phyloP scores from a whole-genome alignment of 2,888 invertebrate species.

The Gymnosoma rotundatum region DNA sequence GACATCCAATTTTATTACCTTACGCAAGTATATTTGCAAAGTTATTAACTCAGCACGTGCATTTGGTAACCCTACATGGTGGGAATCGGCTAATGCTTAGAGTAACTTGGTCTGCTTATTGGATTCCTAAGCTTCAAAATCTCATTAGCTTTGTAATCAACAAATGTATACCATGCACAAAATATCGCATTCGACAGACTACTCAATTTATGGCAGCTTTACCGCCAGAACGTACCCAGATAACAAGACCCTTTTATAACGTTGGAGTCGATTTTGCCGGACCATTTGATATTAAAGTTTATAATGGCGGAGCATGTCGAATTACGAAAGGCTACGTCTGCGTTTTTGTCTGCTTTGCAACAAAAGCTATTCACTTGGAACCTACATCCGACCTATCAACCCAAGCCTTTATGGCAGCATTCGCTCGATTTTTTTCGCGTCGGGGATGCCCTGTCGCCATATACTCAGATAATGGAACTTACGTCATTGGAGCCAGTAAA shows the following conservation, averaged over 20 bases:
- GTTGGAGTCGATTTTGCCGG: conserved; percentile 44
- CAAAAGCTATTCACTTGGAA: conserved; percentile 40
- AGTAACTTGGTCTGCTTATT: neutral
- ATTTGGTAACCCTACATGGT: conserved; percentile 15
- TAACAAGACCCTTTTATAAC: conserved; percentile 13
- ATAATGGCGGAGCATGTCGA: conserved; percentile 25
- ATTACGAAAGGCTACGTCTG: conserved; percentile 14
- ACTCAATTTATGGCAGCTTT: conserved; percentile 28
- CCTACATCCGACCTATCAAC: conserved; percentile 22
- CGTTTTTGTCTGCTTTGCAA: conserved; percentile 48
- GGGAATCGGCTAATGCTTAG: conserved; percentile 2
- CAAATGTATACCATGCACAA: conserved; percentile 28
- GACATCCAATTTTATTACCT: conserved; percentile 28
- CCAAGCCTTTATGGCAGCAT: conserved; percentile 61
- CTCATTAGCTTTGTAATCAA: neutral
- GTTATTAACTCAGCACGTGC: conserved; percentile 11
- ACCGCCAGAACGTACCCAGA: conserved; percentile 28
- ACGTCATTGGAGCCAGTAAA: conserved; percentile 13
- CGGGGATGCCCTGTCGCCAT: conserved; percentile 35
- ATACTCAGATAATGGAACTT: conserved; percentile 43
- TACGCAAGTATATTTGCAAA: conserved; percentile 15
- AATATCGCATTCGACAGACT: conserved; percentile 8
- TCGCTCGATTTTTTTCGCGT: conserved; percentile 42
- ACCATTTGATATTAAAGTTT: conserved; percentile 24
- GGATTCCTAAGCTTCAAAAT: conserved; percentile 11